A percentile compares a stretch with the other conserved stretches of the same genome.
Conservation (phyloP, 2,888 invertebrate genomes). For the Thalpophila matura region DNA sequence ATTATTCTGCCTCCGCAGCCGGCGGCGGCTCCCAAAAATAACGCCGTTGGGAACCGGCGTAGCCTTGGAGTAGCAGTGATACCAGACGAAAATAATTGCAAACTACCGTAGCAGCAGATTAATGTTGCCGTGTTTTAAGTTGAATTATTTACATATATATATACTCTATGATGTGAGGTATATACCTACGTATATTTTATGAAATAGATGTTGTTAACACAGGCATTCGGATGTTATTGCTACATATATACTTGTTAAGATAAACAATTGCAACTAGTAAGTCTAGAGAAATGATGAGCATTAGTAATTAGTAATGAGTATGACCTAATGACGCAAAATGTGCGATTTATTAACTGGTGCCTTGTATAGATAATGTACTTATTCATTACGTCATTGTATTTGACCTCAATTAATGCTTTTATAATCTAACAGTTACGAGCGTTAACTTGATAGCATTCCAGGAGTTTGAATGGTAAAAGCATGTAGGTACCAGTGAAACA, state of each 20-base stretch:
- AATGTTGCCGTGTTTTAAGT: too few species aligned
- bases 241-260: slow-evolving; percentile 28
- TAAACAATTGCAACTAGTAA: slow-evolving; percentile 42
- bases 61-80: too few species aligned
- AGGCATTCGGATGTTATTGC: slow-evolving; percentile 48
- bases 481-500: too few species aligned
- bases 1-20: too few species aligned
- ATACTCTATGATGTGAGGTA: too few species aligned
- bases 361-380: slow-evolving; percentile 39
- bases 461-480: slow-evolving; percentile 15
- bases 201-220: slow-evolving; percentile 30
- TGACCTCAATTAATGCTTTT: slow-evolving; percentile 55
- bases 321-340: slow-evolving; percentile 41
- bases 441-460: slow-evolving; percentile 40
- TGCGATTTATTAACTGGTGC: slow-evolving; percentile 37
- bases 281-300: slow-evolving; percentile 32
- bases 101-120: too few species aligned
- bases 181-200: slow-evolving; percentile 38
- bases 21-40: too few species aligned
- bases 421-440: slow-evolving; percentile 54
- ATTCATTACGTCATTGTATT: slow-evolving; percentile 50
- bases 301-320: slow-evolving; percentile 15
- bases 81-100: too few species aligned
- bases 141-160: too few species aligned
- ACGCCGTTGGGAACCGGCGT: too few species aligned